Base-by-base conservation (phyloP, 2,113 vertebrate genomes). In the Columba janthina region DNA sequence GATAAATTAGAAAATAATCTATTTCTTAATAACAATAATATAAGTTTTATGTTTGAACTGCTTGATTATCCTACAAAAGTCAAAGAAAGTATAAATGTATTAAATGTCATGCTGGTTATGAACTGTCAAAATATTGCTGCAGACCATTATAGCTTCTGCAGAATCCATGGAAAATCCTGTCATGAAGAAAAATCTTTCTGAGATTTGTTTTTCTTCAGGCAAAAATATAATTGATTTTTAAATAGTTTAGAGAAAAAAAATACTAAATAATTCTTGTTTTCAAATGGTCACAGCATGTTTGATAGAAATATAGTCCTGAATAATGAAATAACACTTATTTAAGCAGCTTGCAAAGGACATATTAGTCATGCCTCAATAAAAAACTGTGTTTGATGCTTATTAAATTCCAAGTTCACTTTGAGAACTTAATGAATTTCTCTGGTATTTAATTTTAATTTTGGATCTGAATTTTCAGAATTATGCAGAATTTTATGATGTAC, bases 151-250 rank as follows among this genome's bases (percentile, higher is more conserved):
- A 92, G 11, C 36, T 89, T 94, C 44, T 77, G 44, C 40, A 89
- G 84, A 90, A 70, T 78, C 64, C 51, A 86, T n/a, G 57, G 69
- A 90, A 96, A 91, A 66, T 26, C 40, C 42, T 74, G n/a, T 74
- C 57, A 93, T 53, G 48, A 85, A 76, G 36, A 78, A 93, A 94
- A 95, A 80, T 69, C 26, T 44, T 82, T 92, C 29, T 56, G 56
- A 96, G 8, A 62, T 95, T 74, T 93, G 29, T 87, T 46, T 90
- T 88, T 86, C 89, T 92, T 91, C 44, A 77, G 69, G 56, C 70
- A 84, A 94, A 74, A 92, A 31, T 89, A 73, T 77, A 95, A 96
- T 84, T 91, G 48, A 90, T 91, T 96, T 91, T 95, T 74, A 60
- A 78, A 70, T 15, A 86, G 19, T 56, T 92, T 85, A 78, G 38